A percentile compares a stretch with the other conserved stretches of the same genome.
phyloP scores from a whole-genome alignment of 2,113 vertebrate species.

The Apus apus region DNA sequence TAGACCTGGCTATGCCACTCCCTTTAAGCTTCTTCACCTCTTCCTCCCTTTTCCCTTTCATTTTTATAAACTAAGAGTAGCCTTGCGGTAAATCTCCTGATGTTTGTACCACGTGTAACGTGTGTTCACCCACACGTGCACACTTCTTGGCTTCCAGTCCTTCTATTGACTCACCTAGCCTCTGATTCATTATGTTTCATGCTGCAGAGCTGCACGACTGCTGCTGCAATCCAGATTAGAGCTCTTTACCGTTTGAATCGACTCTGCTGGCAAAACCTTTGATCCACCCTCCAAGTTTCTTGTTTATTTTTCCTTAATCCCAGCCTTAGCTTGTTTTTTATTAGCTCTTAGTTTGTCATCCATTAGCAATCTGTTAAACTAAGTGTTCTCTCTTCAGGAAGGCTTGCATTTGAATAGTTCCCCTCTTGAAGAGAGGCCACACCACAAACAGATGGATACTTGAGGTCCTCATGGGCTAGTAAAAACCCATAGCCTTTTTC shows the following conservation, averaged over 20 bases:
- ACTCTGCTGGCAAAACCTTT: neutral
- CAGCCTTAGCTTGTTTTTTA: neutral
- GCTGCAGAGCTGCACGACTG: accelerated
- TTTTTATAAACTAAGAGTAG: neutral
- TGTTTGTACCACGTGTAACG: neutral
- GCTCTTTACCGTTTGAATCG: neutral
- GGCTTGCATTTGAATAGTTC: neutral
- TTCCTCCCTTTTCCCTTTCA: neutral
- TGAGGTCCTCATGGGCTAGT: neutral
- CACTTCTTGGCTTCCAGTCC: neutral
- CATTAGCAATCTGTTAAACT: neutral
- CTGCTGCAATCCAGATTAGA: neutral
- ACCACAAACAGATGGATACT: neutral
- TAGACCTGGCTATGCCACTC: neutral
- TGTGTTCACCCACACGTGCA: neutral
- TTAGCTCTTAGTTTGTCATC: neutral
- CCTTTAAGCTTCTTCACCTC: neutral
- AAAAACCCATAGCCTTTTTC: neutral
- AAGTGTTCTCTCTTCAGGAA: neutral
- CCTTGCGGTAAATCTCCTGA: neutral
- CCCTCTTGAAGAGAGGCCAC: neutral
- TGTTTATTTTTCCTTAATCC: neutral
- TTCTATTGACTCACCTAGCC: neutral
- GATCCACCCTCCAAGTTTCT: neutral
- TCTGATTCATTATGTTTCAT: accelerated